Evolutionary conservation across 2,797 vertebrate genomes (phyloP).

Genomic region (Sardinella longiceps): DNA sequence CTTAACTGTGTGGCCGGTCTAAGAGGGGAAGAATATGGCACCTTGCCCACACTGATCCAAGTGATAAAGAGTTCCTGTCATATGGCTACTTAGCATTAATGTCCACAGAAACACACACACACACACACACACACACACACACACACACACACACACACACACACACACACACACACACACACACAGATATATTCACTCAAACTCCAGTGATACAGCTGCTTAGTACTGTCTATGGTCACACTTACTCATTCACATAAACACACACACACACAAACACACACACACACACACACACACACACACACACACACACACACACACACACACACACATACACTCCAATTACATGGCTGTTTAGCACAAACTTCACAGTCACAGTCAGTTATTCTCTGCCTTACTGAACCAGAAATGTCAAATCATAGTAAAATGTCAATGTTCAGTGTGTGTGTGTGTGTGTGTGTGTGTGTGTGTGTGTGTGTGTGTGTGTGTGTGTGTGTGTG

Average conservation of each 20-base stretch:
- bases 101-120: not conserved
- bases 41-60: not conserved
- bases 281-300: not conserved
- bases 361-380: not conserved
- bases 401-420: not conserved
- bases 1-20: too few species aligned
- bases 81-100: constrained; percentile 8
- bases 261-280: constrained; percentile 8
- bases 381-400: not conserved
- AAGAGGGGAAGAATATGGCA: not conserved
- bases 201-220: not conserved
- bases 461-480: not conserved
- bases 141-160: not conserved
- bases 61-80: constrained; percentile 13
- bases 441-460: not conserved
- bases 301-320: constrained; percentile 10
- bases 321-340: not conserved
- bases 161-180: not conserved
- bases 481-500: not conserved
- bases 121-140: not conserved
- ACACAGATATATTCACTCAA: not conserved
- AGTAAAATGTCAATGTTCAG: not conserved
- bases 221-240: not conserved
- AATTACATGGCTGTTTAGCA: constrained; percentile 11
- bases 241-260: not conserved